Base-by-base conservation (phyloP, 1,140 invertebrate species). In the Drosophila pallidifrons region DNA sequence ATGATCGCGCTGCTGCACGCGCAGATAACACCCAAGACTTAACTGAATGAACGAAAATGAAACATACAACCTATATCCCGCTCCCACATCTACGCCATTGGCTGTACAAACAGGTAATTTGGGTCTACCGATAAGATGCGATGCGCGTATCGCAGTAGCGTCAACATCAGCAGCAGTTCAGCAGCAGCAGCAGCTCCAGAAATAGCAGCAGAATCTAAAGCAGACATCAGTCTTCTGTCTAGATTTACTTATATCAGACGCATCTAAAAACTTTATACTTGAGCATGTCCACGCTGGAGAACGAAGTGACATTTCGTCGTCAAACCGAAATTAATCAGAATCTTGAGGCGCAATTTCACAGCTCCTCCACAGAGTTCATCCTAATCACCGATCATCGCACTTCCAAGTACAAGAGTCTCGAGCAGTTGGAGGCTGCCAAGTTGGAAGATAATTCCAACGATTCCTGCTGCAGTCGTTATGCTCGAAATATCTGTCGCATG, bases 41-140 rank as follows among this genome's bases (percentile, higher is more conserved):
- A n/a, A n/a, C 30, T 38, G 7, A 49, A 15, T 59, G 41, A 59
- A 54, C 52, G 32, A 30, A 61, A 61, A 81, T 88, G 83, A 88
- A 89, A 88, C 77, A 88, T 80, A 88, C 83, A 88, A 88, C 83
- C 83, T 89, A 72, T 88, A 89, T 88, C 83, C 83, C 83, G 67
- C 85, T 88, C 67, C 74, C 77, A 89, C 83, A 78, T 81, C 73
- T 72, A 87, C 73, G 74, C 75, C 70, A 75, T 63, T 67, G 61
- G 82, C 73, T 88, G 66, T 71, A 77, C 81, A 83, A 74, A 88
- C 69, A 60, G 20, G 8, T 35, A 55, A 47, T 55, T 28, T 10
- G 32, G 28, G 8, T 10, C 16, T 11, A 41, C 15, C 49, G 83
- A 87, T 87, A 86, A 86, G 76, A 51, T 10, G 6, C 63, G 52